These are phyloP conservation scores for Stenoptilia bipunctidactyla DNA, from an alignment of 2,888 invertebrate species.

Conservation along the genomic window DNA sequence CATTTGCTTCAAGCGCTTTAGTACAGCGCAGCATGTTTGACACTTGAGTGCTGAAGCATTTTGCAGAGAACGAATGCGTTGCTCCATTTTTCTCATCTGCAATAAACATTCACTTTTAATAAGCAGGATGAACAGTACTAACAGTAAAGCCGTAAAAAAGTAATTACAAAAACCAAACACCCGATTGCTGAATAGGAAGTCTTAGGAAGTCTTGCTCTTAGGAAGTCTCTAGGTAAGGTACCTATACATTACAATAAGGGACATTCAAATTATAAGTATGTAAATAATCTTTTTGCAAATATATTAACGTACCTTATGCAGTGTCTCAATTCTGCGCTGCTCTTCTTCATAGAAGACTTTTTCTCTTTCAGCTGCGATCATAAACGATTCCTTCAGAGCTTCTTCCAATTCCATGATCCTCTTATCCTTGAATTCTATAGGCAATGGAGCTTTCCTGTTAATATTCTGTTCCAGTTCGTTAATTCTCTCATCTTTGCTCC, in stretches of 20 bases:
- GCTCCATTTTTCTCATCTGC: constrained; percentile 79
- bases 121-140: too few relatives aligned
- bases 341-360: constrained; percentile 76
- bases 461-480: constrained; percentile 80
- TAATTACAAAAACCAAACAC: too few relatives aligned
- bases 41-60: constrained; percentile 78
- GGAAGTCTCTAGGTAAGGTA: constrained; percentile 4
- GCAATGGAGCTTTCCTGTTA: constrained; percentile 53
- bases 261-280: too few relatives aligned
- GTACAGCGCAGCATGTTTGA: constrained; percentile 75
- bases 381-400: constrained; percentile 84
- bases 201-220: too few relatives aligned
- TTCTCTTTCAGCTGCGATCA: constrained; percentile 78
- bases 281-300: too few relatives aligned
- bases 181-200: too few relatives aligned
- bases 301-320: constrained; percentile 73
- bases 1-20: constrained; percentile 73
- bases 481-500: constrained; percentile 77
- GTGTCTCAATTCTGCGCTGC: constrained; percentile 71
- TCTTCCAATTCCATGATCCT: constrained; percentile 83
- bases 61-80: constrained; percentile 77
- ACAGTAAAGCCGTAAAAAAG: too few relatives aligned
- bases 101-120: constrained; percentile 16
- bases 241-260: too few relatives aligned
- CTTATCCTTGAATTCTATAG: constrained; percentile 53